phyloP scores from a whole-genome alignment of 2,797 vertebrate species.

The Leptatherina wallacei region DNA sequence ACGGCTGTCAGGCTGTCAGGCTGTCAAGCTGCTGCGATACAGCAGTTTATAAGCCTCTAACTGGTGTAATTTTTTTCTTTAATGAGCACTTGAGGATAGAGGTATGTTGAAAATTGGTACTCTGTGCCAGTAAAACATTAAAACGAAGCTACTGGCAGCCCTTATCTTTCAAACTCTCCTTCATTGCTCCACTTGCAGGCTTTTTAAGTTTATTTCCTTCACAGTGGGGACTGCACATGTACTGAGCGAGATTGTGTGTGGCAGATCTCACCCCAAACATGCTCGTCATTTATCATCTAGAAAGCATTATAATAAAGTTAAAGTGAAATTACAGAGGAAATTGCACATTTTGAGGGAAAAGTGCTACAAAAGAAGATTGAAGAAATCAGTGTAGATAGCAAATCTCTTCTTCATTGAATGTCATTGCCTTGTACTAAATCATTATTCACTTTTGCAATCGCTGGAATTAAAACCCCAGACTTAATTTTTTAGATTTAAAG shows the following conservation, averaged over 20 bases:
- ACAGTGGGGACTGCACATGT: slow-evolving; percentile 28
- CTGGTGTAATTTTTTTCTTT: slow-evolving; percentile 77
- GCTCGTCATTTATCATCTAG: slow-evolving; percentile 14
- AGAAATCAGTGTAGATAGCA: background rate
- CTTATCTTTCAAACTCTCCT: slow-evolving; percentile 60
- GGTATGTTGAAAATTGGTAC: slow-evolving; percentile 77
- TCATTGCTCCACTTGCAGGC: slow-evolving; percentile 48
- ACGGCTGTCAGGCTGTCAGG: slow-evolving; percentile 48
- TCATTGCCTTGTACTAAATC: background rate
- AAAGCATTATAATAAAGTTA: background rate
- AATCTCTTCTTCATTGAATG: background rate
- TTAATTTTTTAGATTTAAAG: slow-evolving; percentile 7
- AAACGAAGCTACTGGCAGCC: slow-evolving; percentile 61
- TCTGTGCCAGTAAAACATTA: slow-evolving; percentile 77
- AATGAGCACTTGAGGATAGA: slow-evolving; percentile 75
- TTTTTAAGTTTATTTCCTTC: slow-evolving; percentile 56
- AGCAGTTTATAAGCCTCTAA: slow-evolving; percentile 77
- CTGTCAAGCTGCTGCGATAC: slow-evolving; percentile 55
- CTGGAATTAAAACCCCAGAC: too few species aligned
- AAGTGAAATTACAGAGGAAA: background rate
- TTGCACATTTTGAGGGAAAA: slow-evolving; percentile 4
- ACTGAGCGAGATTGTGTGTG: slow-evolving; percentile 21
- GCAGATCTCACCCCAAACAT: slow-evolving; percentile 20
- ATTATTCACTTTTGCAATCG: too few species aligned
- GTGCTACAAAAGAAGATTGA: background rate